A percentile compares a stretch with the other conserved stretches of the same genome.
Conservation (phyloP, 2,888 invertebrate species). For the Ariolimax columbianus region DNA sequence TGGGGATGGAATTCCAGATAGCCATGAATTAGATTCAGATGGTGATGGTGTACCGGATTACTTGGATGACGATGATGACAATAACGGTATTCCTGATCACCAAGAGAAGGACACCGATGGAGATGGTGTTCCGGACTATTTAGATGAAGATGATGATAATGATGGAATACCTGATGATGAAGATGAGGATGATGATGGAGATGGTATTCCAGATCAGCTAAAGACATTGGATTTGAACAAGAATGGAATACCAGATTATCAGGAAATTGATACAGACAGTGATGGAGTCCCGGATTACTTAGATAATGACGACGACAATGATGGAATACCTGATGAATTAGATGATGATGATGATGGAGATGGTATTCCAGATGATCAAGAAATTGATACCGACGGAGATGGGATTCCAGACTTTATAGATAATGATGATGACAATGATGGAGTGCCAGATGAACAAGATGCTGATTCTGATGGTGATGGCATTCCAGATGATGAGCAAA, state of each 20-base stretch:
- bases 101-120: conserved; percentile 58
- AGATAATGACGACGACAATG: conserved; percentile 71
- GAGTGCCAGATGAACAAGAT: conserved; percentile 67
- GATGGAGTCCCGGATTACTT: conserved; percentile 62
- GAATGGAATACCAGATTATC: conserved; percentile 71
- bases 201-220: conserved; percentile 67
- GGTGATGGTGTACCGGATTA: conserved; percentile 64
- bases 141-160: conserved; percentile 62
- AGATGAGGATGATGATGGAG: conserved; percentile 61
- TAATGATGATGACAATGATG: conserved; percentile 67
- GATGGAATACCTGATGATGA: conserved; percentile 69
- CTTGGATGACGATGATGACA: conserved; percentile 62
- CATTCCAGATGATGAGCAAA: conserved; percentile 68
- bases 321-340: conserved; percentile 73
- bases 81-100: conserved; percentile 71
- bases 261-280: conserved; percentile 61
- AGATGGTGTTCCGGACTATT: conserved; percentile 58
- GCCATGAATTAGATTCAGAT: conserved; percentile 62
- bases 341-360: conserved; percentile 63
- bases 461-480: conserved; percentile 73
- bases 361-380: conserved; percentile 67
- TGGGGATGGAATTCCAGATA: conserved; percentile 66
- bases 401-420: conserved; percentile 65
- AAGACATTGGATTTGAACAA: conserved; percentile 61
- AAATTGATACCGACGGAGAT: conserved; percentile 52